Evolutionary conservation across 2,113 vertebrate species (phyloP), one percentile per base, ranked within the genome.

Genomic region (Columba livia): DNA sequence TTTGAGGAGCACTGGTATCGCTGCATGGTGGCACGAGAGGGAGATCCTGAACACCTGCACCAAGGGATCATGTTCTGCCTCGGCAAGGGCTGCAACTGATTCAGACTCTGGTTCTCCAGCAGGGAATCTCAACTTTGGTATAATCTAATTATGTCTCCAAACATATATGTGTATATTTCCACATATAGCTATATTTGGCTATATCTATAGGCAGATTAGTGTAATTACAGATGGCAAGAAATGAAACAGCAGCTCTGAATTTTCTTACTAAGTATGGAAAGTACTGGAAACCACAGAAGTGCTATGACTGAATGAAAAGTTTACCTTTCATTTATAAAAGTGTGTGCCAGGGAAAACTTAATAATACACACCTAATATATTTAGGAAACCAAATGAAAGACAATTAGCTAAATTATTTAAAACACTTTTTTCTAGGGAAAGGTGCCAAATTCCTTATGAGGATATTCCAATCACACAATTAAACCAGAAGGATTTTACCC

Each of bases 81-180:
- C 83, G 88, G 90, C 86, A 83, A 74, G 58, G 67, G 11, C 47
- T 54, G 51, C 79, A 74, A 83, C 79, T 65, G 89, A 65, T 91
- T 57, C 82, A 73, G 82, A 25, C 75, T 70, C 87, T 17, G 15
- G 24, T 48, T 88, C 71, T 93, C 64, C 94, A 85, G 40, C n/a
- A 85, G 75, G 67, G 74, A 95, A 91, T 90, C 85, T 62, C 85
- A 70, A n/a, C 54, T 21, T 31, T 89, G 62, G 58, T 53, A 61
- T 88, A 96, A 94, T 94, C 79, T 90, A 85, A 93, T 93, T 85
- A 61, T 79, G 24, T 73, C 82, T 82, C 54, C 62, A 66, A 15
- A 90, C 12, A 56, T 61, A 28, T 19, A 72, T 47, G 31, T 57
- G 24, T 38, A 53, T 79, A 91, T 91, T 93, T 93, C 90, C 79